phyloP scores from a whole-genome alignment of 2,113 vertebrate genomes.

The Merops nubicus region DNA sequence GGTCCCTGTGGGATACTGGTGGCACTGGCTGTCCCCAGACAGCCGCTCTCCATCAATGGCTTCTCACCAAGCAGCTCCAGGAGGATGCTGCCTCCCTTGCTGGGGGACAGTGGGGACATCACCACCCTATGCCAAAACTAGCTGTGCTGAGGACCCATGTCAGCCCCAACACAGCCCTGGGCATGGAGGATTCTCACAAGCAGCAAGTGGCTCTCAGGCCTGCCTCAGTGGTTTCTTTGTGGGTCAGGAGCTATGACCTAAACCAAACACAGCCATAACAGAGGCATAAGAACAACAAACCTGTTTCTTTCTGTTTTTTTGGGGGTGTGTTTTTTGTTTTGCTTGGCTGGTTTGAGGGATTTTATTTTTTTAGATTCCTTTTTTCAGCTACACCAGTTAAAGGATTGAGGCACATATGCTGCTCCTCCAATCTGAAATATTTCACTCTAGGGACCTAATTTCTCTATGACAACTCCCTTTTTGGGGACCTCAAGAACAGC shows the following conservation, averaged over 20 bases:
- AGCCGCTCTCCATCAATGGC: fast-evolving
- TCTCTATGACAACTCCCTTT: neutral
- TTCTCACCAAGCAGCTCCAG: neutral
- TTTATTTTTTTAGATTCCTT: neutral
- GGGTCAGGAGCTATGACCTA: neutral
- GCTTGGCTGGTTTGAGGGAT: fast-evolving
- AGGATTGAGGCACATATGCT: neutral
- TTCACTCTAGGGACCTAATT: neutral
- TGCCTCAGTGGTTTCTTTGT: fast-evolving
- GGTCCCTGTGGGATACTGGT: neutral
- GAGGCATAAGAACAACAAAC: neutral
- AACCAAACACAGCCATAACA: neutral
- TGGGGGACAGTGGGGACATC: neutral
- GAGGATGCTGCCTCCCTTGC: neutral
- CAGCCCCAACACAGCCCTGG: neutral
- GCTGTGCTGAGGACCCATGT: neutral
- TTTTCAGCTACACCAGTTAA: neutral
- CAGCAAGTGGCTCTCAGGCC: neutral
- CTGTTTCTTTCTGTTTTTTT: neutral
- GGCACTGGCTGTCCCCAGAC: neutral
- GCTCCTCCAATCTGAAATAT: neutral
- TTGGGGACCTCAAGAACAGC: neutral
- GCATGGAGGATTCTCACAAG: fast-evolving
- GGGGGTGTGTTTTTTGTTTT: fast-evolving
- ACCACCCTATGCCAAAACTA: neutral